phyloP scores from a whole-genome alignment of 2,888 invertebrate genomes.

The Galerucella calmariensis region DNA sequence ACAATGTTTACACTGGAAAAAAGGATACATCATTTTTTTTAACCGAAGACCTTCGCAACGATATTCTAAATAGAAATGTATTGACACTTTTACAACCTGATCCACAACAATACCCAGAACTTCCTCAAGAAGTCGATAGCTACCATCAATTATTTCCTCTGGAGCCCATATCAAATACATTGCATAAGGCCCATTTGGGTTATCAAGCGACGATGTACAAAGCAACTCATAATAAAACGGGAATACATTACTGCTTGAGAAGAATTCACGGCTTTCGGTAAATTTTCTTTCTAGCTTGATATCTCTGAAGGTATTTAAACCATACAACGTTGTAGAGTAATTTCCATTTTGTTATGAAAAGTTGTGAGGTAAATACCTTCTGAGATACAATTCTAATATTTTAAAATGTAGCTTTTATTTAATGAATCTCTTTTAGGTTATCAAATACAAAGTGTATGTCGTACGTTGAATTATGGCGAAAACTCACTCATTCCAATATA shows the following conservation, averaged over 20 bases:
- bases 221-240: constrained; percentile 88
- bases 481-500: constrained; percentile 93
- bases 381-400: too few relatives aligned
- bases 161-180: constrained; percentile 72
- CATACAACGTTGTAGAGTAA: too few relatives aligned
- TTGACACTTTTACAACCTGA: constrained; percentile 82
- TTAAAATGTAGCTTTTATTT: not conserved
- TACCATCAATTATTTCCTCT: constrained; percentile 89
- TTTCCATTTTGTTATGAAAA: too few relatives aligned
- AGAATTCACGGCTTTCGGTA: constrained; percentile 86
- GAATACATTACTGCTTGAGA: constrained; percentile 85
- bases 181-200: constrained; percentile 76
- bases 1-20: constrained; percentile 74
- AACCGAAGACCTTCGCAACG: constrained; percentile 84
- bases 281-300: not conserved
- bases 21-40: constrained; percentile 78
- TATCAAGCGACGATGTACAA: constrained; percentile 89
- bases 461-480: constrained; percentile 93
- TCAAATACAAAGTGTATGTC: constrained; percentile 86
- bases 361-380: too few relatives aligned
- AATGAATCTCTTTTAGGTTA: constrained; percentile 57
- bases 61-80: constrained; percentile 80
- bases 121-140: constrained; percentile 90
- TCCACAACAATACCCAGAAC: constrained; percentile 67
- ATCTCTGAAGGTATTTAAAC: not conserved